A percentile compares a stretch with the other conserved stretches of the same genome.
These are phyloP conservation scores for Brachyptera risi DNA, from an alignment of 2,888 invertebrate genomes.

Conservation along the genomic window DNA sequence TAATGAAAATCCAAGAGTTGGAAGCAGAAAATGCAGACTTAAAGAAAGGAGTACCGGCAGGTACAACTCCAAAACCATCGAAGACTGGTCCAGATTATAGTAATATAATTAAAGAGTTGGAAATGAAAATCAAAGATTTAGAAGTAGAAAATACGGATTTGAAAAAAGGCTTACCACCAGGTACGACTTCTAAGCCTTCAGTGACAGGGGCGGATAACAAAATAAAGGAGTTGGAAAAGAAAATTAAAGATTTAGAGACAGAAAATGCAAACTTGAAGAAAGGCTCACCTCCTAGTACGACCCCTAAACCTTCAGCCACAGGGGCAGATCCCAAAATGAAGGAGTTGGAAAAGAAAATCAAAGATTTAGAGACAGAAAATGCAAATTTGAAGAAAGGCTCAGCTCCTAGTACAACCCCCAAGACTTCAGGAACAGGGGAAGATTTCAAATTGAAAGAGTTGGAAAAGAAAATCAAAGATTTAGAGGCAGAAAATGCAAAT, in stretches of 20 bases:
- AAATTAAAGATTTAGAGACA: neutral
- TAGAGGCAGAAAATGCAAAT: neutral
- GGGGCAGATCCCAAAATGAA: neutral
- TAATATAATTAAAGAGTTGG: too few species aligned
- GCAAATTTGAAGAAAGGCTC: neutral
- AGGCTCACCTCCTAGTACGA: too few species aligned
- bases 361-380: neutral
- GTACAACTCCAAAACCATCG: too few species aligned
- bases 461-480: neutral
- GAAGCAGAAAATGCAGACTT: neutral
- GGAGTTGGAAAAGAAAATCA: neutral
- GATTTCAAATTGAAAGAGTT: neutral
- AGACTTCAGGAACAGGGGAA: neutral
- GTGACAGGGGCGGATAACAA: neutral
- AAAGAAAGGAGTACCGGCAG: too few species aligned
- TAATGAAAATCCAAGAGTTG: neutral
- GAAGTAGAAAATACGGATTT: too few species aligned
- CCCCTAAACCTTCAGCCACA: neutral
- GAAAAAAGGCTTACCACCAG: too few species aligned
- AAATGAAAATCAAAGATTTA: too few species aligned
- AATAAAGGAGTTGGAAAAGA: neutral
- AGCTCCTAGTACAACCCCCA: too few species aligned
- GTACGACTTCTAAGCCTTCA: too few species aligned
- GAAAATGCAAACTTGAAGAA: neutral
- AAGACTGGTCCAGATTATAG: too few species aligned